Conservation (phyloP, 2,888 invertebrate genomes). For the Conomelus anceps region DNA sequence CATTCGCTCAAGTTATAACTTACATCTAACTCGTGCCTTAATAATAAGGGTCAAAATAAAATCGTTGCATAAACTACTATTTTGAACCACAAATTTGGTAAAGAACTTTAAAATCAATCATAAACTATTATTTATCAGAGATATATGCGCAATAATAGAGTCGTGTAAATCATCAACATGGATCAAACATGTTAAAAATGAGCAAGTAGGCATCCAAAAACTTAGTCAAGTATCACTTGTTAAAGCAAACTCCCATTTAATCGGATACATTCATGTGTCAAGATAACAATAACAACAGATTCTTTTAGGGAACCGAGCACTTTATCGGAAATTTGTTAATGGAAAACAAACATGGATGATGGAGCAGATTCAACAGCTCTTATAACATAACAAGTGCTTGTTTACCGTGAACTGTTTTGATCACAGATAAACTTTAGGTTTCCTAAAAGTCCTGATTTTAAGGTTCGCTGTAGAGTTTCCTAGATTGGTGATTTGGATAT, state of each 20-base stretch:
- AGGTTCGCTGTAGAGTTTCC: neutral
- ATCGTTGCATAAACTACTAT: too few species aligned
- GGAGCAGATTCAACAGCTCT: too few species aligned
- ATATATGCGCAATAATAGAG: too few species aligned
- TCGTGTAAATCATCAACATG: neutral
- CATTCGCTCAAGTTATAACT: too few species aligned
- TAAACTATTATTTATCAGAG: too few species aligned
- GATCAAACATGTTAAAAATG: neutral
- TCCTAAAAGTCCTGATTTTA: neutral
- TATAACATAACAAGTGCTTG: neutral
- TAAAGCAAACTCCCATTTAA: neutral
- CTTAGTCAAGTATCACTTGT: neutral
- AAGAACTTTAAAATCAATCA: too few species aligned
- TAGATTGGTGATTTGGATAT: too few species aligned
- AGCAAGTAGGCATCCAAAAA: neutral
- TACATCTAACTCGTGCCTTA: too few species aligned
- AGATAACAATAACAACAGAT: neutral
- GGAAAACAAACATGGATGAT: neutral
- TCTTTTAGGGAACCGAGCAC: neutral
- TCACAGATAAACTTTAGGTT: neutral
- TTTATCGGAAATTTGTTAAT: neutral
- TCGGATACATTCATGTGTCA: neutral
- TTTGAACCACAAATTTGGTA: too few species aligned
- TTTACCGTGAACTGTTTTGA: neutral
- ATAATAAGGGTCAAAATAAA: too few species aligned